Conservation (phyloP, 2,797 vertebrate genomes). For the Parotocinclus haroldoi region DNA sequence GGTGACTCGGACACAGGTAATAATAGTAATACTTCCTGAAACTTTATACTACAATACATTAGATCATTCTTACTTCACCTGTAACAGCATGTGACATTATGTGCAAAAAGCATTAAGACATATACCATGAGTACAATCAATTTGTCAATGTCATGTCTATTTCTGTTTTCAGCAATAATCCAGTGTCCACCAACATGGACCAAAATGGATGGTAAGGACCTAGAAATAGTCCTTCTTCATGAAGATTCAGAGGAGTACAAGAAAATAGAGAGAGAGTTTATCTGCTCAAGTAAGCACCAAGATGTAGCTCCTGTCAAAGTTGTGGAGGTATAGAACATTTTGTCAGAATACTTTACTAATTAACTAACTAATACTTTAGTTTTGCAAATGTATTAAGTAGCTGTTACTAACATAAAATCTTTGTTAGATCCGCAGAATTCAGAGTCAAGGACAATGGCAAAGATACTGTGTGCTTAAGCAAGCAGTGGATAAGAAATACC, state of each 20-base stretch:
- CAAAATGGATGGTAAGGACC: conserved; percentile 46
- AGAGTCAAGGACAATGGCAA: conserved; percentile 55
- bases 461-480: conserved; percentile 56
- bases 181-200: conserved; percentile 52
- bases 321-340: conserved; percentile 44
- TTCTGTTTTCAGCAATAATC: conserved; percentile 48
- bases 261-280: conserved; percentile 45
- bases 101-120: too few species aligned
- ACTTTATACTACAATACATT: not conserved
- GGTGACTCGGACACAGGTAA: conserved; percentile 55
- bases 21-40: not conserved
- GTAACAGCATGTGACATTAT: too few species aligned
- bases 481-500: conserved; percentile 54
- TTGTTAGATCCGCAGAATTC: conserved; percentile 59
- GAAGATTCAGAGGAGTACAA: conserved; percentile 47
- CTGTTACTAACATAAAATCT: not conserved
- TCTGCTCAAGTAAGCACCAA: conserved; percentile 29
- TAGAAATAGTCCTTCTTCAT: conserved; percentile 38
- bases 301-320: conserved; percentile 20
- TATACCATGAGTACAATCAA: too few species aligned
- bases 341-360: too few species aligned
- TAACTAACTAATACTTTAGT: too few species aligned
- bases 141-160: not conserved
- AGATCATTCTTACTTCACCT: too few species aligned
- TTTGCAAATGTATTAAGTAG: too few species aligned